Base-by-base conservation (phyloP, 2,888 invertebrate species). In the Stenodema calcarata region DNA sequence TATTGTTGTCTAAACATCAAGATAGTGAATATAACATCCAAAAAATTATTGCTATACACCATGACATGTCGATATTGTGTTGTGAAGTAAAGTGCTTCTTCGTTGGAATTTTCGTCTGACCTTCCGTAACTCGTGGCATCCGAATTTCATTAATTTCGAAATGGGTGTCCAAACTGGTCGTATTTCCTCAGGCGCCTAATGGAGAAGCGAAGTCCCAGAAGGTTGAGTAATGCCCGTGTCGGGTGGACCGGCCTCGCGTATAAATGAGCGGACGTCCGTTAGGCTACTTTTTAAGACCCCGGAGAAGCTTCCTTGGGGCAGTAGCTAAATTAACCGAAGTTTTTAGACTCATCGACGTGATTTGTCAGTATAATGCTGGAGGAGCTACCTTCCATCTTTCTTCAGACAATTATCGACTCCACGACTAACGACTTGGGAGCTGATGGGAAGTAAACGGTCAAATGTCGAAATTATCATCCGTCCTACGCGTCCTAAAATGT, bases 331-430 rank as follows among this genome's bases (percentile, higher is more conserved):
- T 73, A 73, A 30, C 73, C 73, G 12, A 30, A 73, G 73, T 41
- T 73, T 73, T 73, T 73, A 73, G 73, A 73, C 35, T 35, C 73
- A 41, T 73, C 73, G 73, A 73, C 62, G 41, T 28, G 73, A 73
- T 73, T 73, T 73, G 73, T 73, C 62, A 62, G 62, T 62, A 62
- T 62, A 62, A 62, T 62, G 27, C 62, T 27, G 62, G 62, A 12
- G 23, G 23, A 23, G 62, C 54, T 54, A 54, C 18, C 62, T 62
- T 7, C 27, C 62, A 23, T 62, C 62, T 12, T 62, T 4, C 70
- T 30, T 35, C n/a, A 73, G 73, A n/a, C 73, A 73, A 35, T 35
- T 73, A 73, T 73, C 73, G 73, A 18, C 73, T 73, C 41, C 54
- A 35, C n/a, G 73, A 35, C 41, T 41, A 73, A 41, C 30, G 73